phyloP scores from a whole-genome alignment of 2,113 vertebrate genomes.

The Callocephalon fimbriatum region DNA sequence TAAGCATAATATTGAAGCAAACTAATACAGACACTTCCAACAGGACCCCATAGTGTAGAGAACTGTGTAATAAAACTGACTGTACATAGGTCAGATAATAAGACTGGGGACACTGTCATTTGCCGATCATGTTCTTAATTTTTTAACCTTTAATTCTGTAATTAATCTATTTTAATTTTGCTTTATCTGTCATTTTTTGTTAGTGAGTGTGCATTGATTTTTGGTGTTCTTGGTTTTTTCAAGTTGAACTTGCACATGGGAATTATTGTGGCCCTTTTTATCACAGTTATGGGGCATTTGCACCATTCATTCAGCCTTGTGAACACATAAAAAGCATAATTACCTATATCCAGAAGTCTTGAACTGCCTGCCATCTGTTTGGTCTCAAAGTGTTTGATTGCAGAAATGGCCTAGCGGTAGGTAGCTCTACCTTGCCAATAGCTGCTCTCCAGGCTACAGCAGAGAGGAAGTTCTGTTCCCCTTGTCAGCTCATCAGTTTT shows the following conservation, averaged over 20 bases:
- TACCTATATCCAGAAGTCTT: neutral
- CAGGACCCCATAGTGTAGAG: neutral
- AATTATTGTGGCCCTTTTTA: neutral
- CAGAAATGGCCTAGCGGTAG: neutral
- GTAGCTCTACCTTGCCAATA: neutral
- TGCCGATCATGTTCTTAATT: neutral
- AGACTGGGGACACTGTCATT: neutral
- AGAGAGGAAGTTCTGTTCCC: neutral
- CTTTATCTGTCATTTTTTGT: neutral
- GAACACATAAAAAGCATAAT: neutral
- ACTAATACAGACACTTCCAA: constrained; percentile 55
- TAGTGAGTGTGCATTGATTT: neutral
- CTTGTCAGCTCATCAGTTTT: neutral
- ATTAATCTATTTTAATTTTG: neutral
- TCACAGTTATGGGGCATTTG: neutral
- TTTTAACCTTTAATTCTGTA: neutral
- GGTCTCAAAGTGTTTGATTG: neutral
- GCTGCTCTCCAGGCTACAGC: neutral
- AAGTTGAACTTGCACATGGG: neutral
- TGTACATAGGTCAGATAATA: neutral
- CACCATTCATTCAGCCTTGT: neutral
- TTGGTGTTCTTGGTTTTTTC: neutral
- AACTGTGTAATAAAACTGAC: neutral
- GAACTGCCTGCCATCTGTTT: neutral
- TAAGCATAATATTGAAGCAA: constrained; percentile 63